Evolutionary conservation across 2,113 vertebrate genomes (phyloP), one percentile per base, ranked within the genome.

Genomic region (Xyliphius kryptos): DNA sequence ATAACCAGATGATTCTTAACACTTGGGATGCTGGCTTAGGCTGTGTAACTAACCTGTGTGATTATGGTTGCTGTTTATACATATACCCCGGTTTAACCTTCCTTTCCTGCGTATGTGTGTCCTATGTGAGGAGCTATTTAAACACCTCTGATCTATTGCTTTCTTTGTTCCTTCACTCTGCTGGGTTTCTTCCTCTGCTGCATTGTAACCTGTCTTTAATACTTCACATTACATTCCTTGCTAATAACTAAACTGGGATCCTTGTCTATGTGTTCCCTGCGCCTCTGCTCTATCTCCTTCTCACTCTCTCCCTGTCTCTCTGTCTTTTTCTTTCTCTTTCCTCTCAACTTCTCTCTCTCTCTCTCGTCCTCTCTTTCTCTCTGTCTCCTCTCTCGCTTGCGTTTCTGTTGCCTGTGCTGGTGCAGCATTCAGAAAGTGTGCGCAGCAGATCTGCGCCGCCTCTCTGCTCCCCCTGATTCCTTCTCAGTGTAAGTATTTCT

Each of bases 381-480:
- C n/a, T n/a, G n/a, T n/a, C n/a, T 80, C 77, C 71, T 82, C 82
- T 82, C 78, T 88, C 87, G 82, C 85, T 87, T 73, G n/a, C n/a
- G n/a, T n/a, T n/a, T n/a, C n/a, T n/a, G 65, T 61, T 62, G 69
- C 73, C 70, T 58, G 69, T 61, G 43, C 69, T 74, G 77, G n/a
- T 64, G 44, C 92, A 98, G 95, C 86, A 89, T 92, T 88, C 93
- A 94, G 88, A 97, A 97, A 91, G 94, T 96, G 88, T 92, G 90
- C 82, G 86, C 93, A 85, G 90, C 89, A 79, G 96, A 98, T 87
- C 88, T 95, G 87, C 89, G 95, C 82, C 92, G 96, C 84, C 94
- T 98, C 80, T 97, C 96, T 52, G 96, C 96, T 85, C 96, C 96
- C 88, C 95, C 96, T 0, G 95, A 94, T 85, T 94, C 94, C 91